Evolutionary conservation across 2,797 vertebrate genomes (phyloP).

Genomic region (Chelidonichthys spinosus): DNA sequence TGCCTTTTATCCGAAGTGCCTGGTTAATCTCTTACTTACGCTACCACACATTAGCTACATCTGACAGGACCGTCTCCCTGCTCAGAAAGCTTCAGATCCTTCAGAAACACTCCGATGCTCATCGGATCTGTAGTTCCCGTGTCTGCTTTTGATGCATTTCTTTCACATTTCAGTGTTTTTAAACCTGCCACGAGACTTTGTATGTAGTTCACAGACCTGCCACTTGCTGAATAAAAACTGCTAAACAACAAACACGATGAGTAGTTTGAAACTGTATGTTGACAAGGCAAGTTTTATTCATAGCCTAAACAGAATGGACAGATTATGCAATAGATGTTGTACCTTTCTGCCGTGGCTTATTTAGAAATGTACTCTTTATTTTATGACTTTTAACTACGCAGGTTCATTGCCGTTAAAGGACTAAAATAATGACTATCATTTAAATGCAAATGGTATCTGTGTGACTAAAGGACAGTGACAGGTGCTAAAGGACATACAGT

Average conservation of each 20-base stretch:
- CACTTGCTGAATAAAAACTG: conserved; percentile 73
- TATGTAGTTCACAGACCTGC: conserved; percentile 49
- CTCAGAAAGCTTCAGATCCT: conserved; percentile 16
- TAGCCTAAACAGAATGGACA: background rate
- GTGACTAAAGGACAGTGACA: conserved; percentile 19
- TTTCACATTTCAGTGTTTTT: conserved; percentile 46
- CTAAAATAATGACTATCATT: background rate
- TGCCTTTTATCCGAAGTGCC: conserved; percentile 58
- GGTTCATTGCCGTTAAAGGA: background rate
- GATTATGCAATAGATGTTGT: too few relatives aligned
- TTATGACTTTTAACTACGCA: too few relatives aligned
- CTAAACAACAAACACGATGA: conserved; percentile 13
- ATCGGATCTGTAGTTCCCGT: conserved; percentile 16
- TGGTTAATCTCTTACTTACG: conserved; percentile 33
- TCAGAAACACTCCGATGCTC: conserved; percentile 20
- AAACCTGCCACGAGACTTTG: conserved; percentile 39
- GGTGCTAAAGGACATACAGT: background rate
- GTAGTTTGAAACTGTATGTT: background rate
- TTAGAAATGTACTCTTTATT: too few relatives aligned
- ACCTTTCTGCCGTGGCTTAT: too few relatives aligned
- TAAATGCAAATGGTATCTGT: background rate
- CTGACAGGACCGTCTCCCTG: conserved; percentile 17
- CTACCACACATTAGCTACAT: conserved; percentile 37
- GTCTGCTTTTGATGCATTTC: conserved; percentile 33
- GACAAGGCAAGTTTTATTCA: background rate